Evolutionary conservation across 1,140 invertebrate genomes (phyloP).

Genomic region (Myzus persicae): DNA sequence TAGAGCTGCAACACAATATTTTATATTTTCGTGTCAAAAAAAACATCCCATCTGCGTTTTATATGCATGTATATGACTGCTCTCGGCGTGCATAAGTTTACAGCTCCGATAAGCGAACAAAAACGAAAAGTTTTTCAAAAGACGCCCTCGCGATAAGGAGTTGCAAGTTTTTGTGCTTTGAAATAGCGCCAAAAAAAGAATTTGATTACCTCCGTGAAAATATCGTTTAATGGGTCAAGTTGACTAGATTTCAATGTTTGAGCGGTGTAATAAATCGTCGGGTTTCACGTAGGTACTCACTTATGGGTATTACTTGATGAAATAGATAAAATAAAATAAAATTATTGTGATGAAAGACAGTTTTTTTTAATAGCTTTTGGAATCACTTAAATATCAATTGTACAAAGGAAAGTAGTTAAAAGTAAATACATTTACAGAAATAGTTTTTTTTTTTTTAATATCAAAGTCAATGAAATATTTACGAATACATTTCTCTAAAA

Average conservation of each 20-base stretch:
- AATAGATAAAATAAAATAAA: not conserved
- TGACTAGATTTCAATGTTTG: not conserved
- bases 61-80: not conserved
- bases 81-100: not conserved
- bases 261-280: not conserved
- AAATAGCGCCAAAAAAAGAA: not conserved
- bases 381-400: not conserved
- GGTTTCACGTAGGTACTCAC: not conserved
- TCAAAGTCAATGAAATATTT: too few species aligned
- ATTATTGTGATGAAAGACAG: not conserved
- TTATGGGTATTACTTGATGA: not conserved
- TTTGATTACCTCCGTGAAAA: not conserved
- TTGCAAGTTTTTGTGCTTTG: not conserved
- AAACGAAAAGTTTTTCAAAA: slow-evolving; percentile 15
- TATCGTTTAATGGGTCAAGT: not conserved
- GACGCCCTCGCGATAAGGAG: not conserved
- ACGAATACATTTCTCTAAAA: too few species aligned
- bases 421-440: not conserved
- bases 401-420: not conserved
- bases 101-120: not conserved
- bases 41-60: not conserved
- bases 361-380: not conserved
- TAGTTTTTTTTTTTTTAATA: not conserved
- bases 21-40: slow-evolving; percentile 23
- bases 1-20: not conserved